Evolutionary conservation across 2,113 vertebrate species (phyloP).

Genomic region (Maccullochella peelii): DNA sequence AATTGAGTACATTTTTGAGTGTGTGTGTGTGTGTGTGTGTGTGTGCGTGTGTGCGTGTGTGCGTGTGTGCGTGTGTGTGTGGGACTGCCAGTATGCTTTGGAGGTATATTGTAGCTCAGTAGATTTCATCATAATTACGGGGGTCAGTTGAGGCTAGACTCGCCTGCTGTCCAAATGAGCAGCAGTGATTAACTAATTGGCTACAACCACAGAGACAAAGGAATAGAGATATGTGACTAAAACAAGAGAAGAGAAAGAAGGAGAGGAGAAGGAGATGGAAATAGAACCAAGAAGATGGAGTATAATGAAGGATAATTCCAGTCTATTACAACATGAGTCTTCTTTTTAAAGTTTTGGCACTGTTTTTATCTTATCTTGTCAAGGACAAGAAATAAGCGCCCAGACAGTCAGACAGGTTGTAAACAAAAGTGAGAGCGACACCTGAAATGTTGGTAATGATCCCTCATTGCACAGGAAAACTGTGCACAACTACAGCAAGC

Average conservation of each 20-base stretch:
- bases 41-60: not conserved
- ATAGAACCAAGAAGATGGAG: not conserved
- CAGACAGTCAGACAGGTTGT: not conserved
- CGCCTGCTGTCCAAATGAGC: conserved; percentile 51
- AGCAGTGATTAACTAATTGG: conserved; percentile 60
- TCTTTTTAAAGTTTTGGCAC: too few species aligned
- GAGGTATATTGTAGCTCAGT: conserved; percentile 18
- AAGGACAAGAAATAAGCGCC: not conserved
- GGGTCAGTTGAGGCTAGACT: conserved; percentile 43
- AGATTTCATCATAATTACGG: conserved; percentile 43
- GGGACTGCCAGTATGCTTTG: not conserved
- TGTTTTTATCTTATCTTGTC: not conserved
- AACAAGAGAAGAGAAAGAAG: not conserved
- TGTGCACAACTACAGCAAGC: not conserved
- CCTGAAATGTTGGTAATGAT: not conserved
- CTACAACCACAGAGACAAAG: conserved; percentile 51
- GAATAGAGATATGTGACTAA: conserved; percentile 16
- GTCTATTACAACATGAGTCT: not conserved
- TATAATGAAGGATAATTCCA: not conserved
- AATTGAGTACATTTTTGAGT: conserved; percentile 16
- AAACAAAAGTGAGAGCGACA: not conserved
- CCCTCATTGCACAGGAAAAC: not conserved
- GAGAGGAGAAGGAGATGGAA: not conserved
- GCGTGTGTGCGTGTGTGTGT: not conserved
- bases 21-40: conserved; percentile 6